Evolutionary conservation across 2,797 vertebrate species (phyloP).

Genomic region (Pseudochaenichthys georgianus): DNA sequence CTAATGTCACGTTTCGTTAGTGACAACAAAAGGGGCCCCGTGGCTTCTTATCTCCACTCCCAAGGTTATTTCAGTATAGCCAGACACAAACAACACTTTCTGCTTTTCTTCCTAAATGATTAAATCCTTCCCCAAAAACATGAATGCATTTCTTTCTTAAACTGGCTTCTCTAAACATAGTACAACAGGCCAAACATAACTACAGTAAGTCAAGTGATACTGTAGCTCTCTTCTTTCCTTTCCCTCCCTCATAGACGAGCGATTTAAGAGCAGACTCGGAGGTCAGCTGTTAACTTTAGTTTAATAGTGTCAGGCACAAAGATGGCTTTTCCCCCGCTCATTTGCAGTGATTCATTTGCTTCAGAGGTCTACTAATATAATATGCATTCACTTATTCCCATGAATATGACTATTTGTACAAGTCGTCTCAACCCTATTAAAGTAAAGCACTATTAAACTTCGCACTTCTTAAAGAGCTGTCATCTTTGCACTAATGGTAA

Average conservation of each 20-base stretch:
- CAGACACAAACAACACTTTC: constrained; percentile 58
- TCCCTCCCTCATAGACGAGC: constrained; percentile 25
- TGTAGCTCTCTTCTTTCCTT: constrained; percentile 32
- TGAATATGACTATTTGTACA: constrained; percentile 63
- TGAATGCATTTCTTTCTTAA: constrained; percentile 36
- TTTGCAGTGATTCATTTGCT: constrained; percentile 62
- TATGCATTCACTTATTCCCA: constrained; percentile 62
- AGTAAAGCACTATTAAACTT: constrained; percentile 52
- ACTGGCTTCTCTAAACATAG: constrained; percentile 11
- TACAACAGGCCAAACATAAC: constrained; percentile 6
- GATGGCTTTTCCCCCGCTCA: constrained; percentile 38
- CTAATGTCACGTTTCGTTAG: constrained; percentile 79
- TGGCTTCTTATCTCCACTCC: constrained; percentile 65
- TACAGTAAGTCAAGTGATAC: constrained; percentile 42
- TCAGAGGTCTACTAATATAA: constrained; percentile 62
- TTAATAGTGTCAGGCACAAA: constrained; percentile 64
- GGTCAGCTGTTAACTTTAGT: constrained; percentile 64
- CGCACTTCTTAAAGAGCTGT: constrained; percentile 52
- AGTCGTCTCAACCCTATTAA: constrained; percentile 49
- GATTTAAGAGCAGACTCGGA: constrained; percentile 47
- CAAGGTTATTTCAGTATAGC: constrained; percentile 76
- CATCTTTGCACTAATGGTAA: constrained; percentile 58
- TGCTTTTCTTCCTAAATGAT: constrained; percentile 57
- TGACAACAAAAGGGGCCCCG: constrained; percentile 60
- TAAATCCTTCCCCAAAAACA: constrained; percentile 43